Base-by-base conservation (phyloP, 2,797 vertebrate species). In the Rallus crepitans region DNA sequence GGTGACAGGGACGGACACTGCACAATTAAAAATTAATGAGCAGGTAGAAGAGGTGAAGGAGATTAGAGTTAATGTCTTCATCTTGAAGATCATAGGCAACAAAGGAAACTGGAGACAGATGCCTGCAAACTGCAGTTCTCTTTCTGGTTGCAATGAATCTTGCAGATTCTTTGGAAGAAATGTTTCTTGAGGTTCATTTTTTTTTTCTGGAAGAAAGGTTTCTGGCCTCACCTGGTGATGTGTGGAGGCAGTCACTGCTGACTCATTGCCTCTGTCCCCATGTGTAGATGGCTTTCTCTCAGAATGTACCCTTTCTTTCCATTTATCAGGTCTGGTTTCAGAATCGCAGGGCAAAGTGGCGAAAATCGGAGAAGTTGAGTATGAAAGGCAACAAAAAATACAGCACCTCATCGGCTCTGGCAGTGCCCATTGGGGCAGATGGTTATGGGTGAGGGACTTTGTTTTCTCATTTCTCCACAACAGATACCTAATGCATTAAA, bases 301-400 rank as follows among this genome's bases (percentile, higher is more conserved):
- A 89, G 39, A 89, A 53, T 64, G 15, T 5, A 27, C 59, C 18
- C 8, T 75, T 78, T 86, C 27, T 73, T 39, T 88, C 52, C 3
- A 1, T 91, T 85, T 71, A 27, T 79, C 89, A 99, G 99, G 99
- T 99, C 42, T 99, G 99, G 99, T 99, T 99, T 97, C 99, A 99
- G 98, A 99, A 99, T 96, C 99, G 99, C 60, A 97, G 99, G 79
- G 99, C 99, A 7, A 99, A 99, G 96, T 99, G 99, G 99, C 97
- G 99, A 23, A 99, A 99, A 97, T 87, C 89, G 3, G 98, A 98
- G 91, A 98, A 98, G 60, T 55, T 97, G 76, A 97, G 90, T 2
- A 79, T 91, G 16, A 99, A 99, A 89, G 93, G 42, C 33, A 96
- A 64, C 37, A 97, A 95, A 82, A 97, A 96, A 17, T 61, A 55